A percentile compares a stretch with the other conserved stretches of the same genome.
phyloP scores from a whole-genome alignment of 2,113 vertebrate genomes.

The Grallaria varia region DNA sequence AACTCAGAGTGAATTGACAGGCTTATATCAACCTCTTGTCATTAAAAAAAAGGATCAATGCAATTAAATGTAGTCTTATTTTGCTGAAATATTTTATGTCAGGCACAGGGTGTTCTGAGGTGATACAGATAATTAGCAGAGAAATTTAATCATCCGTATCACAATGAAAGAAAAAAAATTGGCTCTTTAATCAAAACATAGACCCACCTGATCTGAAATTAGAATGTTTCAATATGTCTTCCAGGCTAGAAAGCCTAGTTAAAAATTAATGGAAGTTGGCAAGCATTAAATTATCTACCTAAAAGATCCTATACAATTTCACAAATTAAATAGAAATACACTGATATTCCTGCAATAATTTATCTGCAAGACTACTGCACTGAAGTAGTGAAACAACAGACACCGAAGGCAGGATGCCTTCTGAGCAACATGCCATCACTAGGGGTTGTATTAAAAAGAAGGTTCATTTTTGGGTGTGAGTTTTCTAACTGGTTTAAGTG shows the following conservation, averaged over 20 bases:
- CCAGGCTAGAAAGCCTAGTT: constrained; percentile 25
- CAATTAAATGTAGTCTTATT: constrained; percentile 29
- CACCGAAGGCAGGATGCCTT: background rate
- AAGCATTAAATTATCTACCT: constrained; percentile 58
- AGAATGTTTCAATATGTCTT: constrained; percentile 50
- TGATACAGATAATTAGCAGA: constrained; percentile 56
- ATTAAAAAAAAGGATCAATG: background rate
- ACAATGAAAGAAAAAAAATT: constrained; percentile 43
- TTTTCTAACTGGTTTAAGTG: background rate
- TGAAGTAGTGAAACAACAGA: background rate
- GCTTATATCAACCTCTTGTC: background rate
- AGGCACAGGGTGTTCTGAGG: constrained; percentile 41
- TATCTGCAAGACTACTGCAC: background rate
- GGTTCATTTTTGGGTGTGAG: background rate
- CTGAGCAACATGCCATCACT: background rate
- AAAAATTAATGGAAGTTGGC: constrained; percentile 50
- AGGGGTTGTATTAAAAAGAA: background rate
- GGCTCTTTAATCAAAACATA: constrained; percentile 50
- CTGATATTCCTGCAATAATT: background rate
- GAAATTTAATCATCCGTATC: constrained; percentile 51
- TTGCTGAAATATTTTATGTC: constrained; percentile 37
- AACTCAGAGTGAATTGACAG: constrained; percentile 4
- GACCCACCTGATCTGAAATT: constrained; percentile 44
- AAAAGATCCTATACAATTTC: background rate
- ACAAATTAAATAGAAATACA: constrained; percentile 23